Evolutionary conservation across 2,797 vertebrate species (phyloP).

Genomic region (Valencia hispanica): DNA sequence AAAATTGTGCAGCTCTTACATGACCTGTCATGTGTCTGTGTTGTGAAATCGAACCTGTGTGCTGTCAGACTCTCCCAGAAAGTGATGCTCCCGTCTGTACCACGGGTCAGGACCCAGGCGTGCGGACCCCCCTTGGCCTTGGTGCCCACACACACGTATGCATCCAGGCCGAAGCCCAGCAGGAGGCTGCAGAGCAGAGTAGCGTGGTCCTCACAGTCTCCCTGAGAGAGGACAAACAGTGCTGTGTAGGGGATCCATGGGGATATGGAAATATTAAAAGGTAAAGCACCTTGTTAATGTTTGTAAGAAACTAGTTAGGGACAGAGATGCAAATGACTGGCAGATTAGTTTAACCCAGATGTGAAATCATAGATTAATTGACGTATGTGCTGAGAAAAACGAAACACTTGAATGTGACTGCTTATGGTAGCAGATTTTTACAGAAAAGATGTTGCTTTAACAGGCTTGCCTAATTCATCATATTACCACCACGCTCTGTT

Average conservation of each 20-base stretch:
- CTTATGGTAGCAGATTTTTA: slow-evolving; percentile 2
- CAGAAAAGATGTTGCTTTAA: neutral
- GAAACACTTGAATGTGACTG: neutral
- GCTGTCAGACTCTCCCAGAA: slow-evolving; percentile 98
- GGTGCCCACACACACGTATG: slow-evolving; percentile 95
- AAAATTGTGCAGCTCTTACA: neutral
- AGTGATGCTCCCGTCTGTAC: slow-evolving; percentile 88
- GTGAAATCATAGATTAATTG: neutral
- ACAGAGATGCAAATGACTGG: neutral
- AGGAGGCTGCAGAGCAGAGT: slow-evolving; percentile 95
- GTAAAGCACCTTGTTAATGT: neutral
- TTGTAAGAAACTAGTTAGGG: neutral
- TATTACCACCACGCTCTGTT: slow-evolving; percentile 13
- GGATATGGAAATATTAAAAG: neutral
- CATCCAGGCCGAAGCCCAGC: slow-evolving; percentile 93
- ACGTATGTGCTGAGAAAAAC: neutral
- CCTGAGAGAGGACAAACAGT: slow-evolving; percentile 75
- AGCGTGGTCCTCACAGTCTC: slow-evolving; percentile 97
- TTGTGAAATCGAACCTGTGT: slow-evolving; percentile 82
- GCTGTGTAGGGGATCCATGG: neutral
- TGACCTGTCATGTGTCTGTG: neutral
- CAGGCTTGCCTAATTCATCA: slow-evolving; percentile 15
- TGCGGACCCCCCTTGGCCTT: slow-evolving; percentile 90
- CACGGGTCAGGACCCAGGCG: slow-evolving; percentile 94
- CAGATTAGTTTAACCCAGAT: neutral